Percentiles rank a stretch among this genome's conserved stretches.
Conservation (phyloP, 1,140 invertebrate genomes). For the Papilio polytes region DNA sequence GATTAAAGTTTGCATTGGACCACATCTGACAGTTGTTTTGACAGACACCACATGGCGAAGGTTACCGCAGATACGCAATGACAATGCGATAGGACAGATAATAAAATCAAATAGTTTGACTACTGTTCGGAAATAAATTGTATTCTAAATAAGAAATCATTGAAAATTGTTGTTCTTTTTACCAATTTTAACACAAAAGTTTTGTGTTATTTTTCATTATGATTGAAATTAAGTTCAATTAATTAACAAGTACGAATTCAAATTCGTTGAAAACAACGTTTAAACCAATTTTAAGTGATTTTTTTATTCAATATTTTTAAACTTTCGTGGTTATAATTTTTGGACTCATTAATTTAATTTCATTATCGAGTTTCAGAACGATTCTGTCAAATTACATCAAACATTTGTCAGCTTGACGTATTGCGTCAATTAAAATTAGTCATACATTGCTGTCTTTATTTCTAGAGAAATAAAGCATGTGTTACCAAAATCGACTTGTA, state of each 20-base stretch:
- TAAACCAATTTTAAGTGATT: not conserved
- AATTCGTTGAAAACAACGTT: not conserved
- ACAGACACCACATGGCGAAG: conserved; percentile 42
- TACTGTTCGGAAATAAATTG: not conserved
- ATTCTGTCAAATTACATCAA: conserved; percentile 17
- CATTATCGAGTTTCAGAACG: not conserved
- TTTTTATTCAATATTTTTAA: not conserved
- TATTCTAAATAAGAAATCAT: no score
- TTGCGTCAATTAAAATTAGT: conserved; percentile 18
- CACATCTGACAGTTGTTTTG: conserved; percentile 56
- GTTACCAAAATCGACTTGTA: not conserved
- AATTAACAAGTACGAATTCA: no score
- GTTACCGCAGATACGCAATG: not conserved
- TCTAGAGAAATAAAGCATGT: no score
- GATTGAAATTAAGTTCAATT: no score
- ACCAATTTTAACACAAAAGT: not conserved
- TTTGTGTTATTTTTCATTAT: not conserved
- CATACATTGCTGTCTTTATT: conserved; percentile 25
- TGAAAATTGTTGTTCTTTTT: no score
- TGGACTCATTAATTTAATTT: not conserved
- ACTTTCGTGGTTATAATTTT: not conserved
- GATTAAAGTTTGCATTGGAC: conserved; percentile 46
- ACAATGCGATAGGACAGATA: conserved; percentile 4
- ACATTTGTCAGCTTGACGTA: not conserved
- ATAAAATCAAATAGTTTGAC: not conserved